Conservation (phyloP, 2,797 vertebrate species). For the Urophycis tenuis region DNA sequence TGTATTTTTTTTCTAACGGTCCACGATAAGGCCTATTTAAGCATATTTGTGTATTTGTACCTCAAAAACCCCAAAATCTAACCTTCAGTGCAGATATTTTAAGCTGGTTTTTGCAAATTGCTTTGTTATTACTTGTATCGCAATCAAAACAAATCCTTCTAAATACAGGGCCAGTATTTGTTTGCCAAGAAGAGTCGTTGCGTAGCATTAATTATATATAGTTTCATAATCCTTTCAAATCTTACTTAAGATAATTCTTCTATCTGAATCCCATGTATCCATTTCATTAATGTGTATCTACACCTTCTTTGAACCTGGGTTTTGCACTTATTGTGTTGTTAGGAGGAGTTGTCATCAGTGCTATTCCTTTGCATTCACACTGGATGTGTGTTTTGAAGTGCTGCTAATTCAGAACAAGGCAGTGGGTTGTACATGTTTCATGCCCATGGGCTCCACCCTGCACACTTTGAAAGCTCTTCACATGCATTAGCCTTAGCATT, state of each 20-base stretch:
- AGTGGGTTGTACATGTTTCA: conserved; percentile 23
- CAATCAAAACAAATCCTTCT: too few species aligned
- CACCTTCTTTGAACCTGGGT: background rate
- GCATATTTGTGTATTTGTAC: too few species aligned
- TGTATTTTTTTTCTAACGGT: too few species aligned
- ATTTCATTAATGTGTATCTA: background rate
- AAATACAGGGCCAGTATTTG: too few species aligned
- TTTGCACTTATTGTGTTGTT: background rate
- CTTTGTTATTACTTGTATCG: too few species aligned
- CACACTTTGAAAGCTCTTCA: conserved; percentile 41
- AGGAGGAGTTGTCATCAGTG: background rate
- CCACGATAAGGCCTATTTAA: too few species aligned
- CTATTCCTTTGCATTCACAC: background rate
- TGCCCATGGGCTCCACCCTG: conserved; percentile 27
- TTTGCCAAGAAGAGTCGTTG: too few species aligned
- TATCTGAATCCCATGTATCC: background rate
- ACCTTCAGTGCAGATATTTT: too few species aligned
- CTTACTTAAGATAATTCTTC: background rate
- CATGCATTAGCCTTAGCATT: conserved; percentile 26
- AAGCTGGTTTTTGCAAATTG: too few species aligned
- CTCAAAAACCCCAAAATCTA: too few species aligned
- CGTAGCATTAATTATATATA: too few species aligned
- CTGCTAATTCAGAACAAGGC: background rate
- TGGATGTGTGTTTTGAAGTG: background rate
- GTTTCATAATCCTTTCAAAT: too few species aligned